Evolutionary conservation across 2,888 invertebrate species (phyloP), one percentile per base, ranked within the genome.

Genomic region (Erebia palarica): DNA sequence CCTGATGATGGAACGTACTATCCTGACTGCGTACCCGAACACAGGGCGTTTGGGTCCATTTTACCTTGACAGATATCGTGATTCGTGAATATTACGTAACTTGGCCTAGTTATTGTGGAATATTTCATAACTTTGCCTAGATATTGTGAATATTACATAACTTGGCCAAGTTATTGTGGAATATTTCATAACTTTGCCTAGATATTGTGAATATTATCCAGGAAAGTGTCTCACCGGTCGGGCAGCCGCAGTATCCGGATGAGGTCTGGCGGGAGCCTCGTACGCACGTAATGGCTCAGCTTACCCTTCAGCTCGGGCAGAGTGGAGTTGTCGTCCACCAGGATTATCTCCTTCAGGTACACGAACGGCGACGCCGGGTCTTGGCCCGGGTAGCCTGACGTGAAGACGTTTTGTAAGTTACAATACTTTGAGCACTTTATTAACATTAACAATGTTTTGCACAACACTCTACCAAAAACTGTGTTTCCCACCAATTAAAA

Each of bases 261-360:
- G 74, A 94, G 90, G 74, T 95, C 95, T 3, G 92, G 92, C 14
- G 96, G 95, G 67, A 97, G 91, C 49, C 96, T 92, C 1, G 96
- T 96, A 58, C 94, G 88, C 64, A 98, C 93, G 86, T 98, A 99
- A 82, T 97, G 95, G 78, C 96, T 96, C 68, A 98, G 92, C 79
- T 96, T 96, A 71, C 94, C 96, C 82, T 95, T 95, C 76, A 97
- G 91, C 80, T 95, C 97, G 78, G 85, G 94, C 90, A 97, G 95
- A 55, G 97, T 96, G 77, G 98, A 98, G 86, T 96, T 96, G 89
- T 99, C 99, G 85, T 99, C 99, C n/a, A 99, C 96, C 11, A 99
- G 92, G 81, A 99, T 96, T 71, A 99, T 96, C 92, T 99, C 99
- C 84, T 97, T 96, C 14, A 99, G 92, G 80, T 96, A 94, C 3